Evolutionary conservation across 2,797 vertebrate species (phyloP).

Genomic region (Schizopygopsis malacanthus): DNA sequence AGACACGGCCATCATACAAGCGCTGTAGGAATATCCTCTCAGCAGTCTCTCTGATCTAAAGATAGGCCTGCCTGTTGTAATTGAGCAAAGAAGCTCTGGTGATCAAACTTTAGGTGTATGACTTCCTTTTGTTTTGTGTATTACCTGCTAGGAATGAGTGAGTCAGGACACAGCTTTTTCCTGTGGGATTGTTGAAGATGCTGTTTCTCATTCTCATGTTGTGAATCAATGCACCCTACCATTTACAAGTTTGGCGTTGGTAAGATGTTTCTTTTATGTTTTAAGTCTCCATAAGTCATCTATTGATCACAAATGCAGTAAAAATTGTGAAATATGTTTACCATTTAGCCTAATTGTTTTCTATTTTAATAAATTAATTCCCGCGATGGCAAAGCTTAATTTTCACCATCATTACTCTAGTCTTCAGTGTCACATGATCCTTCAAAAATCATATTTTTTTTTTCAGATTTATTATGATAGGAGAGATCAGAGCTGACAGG

Average conservation of each 20-base stretch:
- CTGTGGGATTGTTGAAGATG: conserved; percentile 30
- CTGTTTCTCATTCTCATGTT: neutral
- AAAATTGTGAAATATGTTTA: neutral
- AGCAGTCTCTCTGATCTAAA: conserved; percentile 22
- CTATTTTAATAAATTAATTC: neutral
- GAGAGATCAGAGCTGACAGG: neutral
- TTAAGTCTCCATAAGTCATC: neutral
- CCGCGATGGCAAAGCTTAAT: neutral
- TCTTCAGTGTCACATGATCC: too few relatives aligned
- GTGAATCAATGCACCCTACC: neutral
- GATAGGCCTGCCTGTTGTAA: conserved; percentile 17
- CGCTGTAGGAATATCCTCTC: conserved; percentile 38
- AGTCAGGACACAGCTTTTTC: conserved; percentile 30
- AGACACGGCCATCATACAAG: conserved; percentile 33
- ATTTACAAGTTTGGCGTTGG: neutral
- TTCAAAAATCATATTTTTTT: too few relatives aligned
- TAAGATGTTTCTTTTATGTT: neutral
- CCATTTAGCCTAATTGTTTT: neutral
- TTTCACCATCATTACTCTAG: neutral
- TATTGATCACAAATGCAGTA: neutral
- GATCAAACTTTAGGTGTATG: conserved; percentile 32
- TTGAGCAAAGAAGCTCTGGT: conserved; percentile 22
- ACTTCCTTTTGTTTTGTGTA: conserved; percentile 28
- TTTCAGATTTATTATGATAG: neutral
- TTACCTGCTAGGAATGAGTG: neutral